Evolutionary conservation across 2,888 invertebrate genomes (phyloP).

Genomic region (Diaperis boleti): DNA sequence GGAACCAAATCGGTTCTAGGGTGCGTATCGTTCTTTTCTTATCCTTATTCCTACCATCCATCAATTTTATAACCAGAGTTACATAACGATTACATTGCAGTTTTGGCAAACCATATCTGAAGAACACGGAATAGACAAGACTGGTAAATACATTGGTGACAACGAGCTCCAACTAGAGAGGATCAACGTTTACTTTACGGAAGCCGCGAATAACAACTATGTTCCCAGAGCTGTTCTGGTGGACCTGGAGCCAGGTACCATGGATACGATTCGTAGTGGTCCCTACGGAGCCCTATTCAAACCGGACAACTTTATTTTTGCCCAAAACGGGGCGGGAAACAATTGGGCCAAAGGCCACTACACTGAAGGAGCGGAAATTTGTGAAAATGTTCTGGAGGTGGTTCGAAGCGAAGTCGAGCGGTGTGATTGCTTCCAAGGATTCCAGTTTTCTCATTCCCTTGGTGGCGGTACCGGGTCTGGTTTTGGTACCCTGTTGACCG

Average conservation of each 20-base stretch:
- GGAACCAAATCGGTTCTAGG: constrained; percentile 2
- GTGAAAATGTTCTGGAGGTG: constrained; percentile 78
- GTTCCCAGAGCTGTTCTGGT: constrained; percentile 81
- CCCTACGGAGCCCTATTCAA: constrained; percentile 62
- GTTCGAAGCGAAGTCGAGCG: constrained; percentile 79
- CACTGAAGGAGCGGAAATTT: constrained; percentile 83
- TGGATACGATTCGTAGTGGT: constrained; percentile 79
- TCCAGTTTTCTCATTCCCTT: constrained; percentile 83
- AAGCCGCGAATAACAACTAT: constrained; percentile 78
- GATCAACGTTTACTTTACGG: constrained; percentile 82
- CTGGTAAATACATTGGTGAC: constrained; percentile 78
- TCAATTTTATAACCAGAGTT: too few relatives aligned
- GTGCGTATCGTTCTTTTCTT: background rate
- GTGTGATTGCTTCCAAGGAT: constrained; percentile 67
- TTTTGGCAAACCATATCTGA: constrained; percentile 88
- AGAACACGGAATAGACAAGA: constrained; percentile 76
- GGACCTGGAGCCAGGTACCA: constrained; percentile 83
- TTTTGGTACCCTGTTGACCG: constrained; percentile 83
- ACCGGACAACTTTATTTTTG: constrained; percentile 64
- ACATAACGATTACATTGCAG: constrained; percentile 62
- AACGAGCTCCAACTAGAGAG: constrained; percentile 79
- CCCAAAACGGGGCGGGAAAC: constrained; percentile 75
- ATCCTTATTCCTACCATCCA: background rate
- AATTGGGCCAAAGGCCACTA: constrained; percentile 82
- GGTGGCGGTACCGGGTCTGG: constrained; percentile 88